phyloP scores from a whole-genome alignment of 1,140 invertebrate species.

The Oreohelix idahoensis region DNA sequence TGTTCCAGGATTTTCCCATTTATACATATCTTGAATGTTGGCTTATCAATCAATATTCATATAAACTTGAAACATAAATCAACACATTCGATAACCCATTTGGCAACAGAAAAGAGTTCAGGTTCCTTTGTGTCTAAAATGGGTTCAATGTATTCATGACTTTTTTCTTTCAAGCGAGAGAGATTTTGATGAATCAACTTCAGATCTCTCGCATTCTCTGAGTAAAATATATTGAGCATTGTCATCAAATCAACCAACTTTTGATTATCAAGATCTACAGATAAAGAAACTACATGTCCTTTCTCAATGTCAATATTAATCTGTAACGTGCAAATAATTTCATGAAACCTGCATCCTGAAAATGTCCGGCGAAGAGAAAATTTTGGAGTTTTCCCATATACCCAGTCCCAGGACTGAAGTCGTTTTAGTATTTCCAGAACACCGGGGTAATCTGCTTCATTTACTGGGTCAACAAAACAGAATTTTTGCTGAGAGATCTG shows the following conservation, averaged over 20 bases:
- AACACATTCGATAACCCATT: neutral
- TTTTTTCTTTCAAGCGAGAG: neutral
- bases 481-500: slow-evolving; percentile 27
- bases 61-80: neutral
- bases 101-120: neutral
- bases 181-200: neutral
- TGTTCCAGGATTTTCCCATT: too few species aligned
- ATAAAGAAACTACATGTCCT: neutral
- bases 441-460: slow-evolving; percentile 87
- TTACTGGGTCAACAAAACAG: slow-evolving; percentile 89
- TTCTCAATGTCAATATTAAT: slow-evolving; percentile 10
- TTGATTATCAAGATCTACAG: neutral
- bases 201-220: neutral
- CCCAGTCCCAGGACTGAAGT: slow-evolving; percentile 88
- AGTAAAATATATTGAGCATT: neutral
- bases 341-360: neutral
- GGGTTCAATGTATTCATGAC: neutral
- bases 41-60: neutral
- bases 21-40: too few species aligned
- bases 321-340: neutral
- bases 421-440: slow-evolving; percentile 79
- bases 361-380: slow-evolving; percentile 77
- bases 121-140: neutral
- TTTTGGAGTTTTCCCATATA: slow-evolving; percentile 88
- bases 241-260: neutral